Percentiles rank a stretch among this genome's conserved stretches.
Conservation (phyloP, 2,888 invertebrate species). For the Alsophila aescularia region DNA sequence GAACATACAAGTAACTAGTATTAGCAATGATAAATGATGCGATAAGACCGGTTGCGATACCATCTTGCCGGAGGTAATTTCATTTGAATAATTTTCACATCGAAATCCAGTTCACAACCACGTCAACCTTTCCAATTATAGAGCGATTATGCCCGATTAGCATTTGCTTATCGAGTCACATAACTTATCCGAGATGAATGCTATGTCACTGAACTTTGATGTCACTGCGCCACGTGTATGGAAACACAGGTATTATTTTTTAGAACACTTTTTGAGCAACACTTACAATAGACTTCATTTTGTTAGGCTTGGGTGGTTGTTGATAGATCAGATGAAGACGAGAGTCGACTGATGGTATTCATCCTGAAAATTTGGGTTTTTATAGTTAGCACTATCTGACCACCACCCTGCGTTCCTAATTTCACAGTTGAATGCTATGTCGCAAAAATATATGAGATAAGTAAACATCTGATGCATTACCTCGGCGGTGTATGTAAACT, state of each 20-base stretch:
- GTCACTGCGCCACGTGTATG: conserved; percentile 28
- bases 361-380: conserved; percentile 75
- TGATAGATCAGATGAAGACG: conserved; percentile 56
- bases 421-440: conserved; percentile 74
- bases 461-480: conserved; percentile 80
- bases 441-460: conserved; percentile 80
- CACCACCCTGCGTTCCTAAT: conserved; percentile 72
- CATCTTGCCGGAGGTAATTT: conserved; percentile 4
- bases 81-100: conserved; percentile 39
- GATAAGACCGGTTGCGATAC: conserved; percentile 6
- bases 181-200: conserved; percentile 5
- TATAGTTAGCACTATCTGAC: conserved; percentile 68
- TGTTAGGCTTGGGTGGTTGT: conserved; percentile 55
- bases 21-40: conserved; percentile 6
- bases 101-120: conserved; percentile 26
- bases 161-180: conserved; percentile 21
- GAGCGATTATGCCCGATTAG: conserved; percentile 15
- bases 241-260: conserved; percentile 1
- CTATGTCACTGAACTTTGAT: conserved; percentile 43
- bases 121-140: conserved; percentile 18
- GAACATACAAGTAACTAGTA: conserved; percentile 39
- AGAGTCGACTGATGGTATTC: conserved; percentile 68
- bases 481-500: conserved; percentile 74
- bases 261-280: conserved; percentile 34
- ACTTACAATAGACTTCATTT: conserved; percentile 82